Base-by-base conservation (phyloP, 2,113 vertebrate species). In the Limnothrissa miodon region DNA sequence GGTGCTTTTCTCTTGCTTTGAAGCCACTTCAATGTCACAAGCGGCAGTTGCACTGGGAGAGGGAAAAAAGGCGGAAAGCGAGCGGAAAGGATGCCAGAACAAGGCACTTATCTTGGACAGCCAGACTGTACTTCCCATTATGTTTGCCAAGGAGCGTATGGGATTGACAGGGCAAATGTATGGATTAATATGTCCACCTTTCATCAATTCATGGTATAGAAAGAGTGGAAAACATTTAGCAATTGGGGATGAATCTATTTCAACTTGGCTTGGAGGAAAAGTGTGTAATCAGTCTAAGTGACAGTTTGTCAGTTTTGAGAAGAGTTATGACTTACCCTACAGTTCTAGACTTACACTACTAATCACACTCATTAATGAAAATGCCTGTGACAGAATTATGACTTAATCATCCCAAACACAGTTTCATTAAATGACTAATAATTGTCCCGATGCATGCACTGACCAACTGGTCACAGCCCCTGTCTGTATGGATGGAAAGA, bases 241-340 rank as follows among this genome's bases (percentile, higher is more conserved):
- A 85, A 85, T 56, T 23, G 51, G 51, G 51, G 51, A 21, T 48
- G 15, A 48, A 48, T 83, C 56, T 88, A 81, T 78, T 79, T 89
- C 86, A 80, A 87, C 85, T 85, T 85, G n/a, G 80, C 56, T 80
- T 25, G 36, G 7, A 56, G 39, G 17, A 25, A 13, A 21, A 45
- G 39, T 79, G 86, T 83, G 83, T 21, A 90, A 83, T 86, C 83
- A 82, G 85, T 53, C 81, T 80, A 56, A 86, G 39, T 80, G 79
- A 80, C 21, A 44, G 23, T 45, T 44, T 44, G 78, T 80, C 39
- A 46, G 51, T 23, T 19, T 56, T 5, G 7, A 6, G 19, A 56
- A 56, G 51, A 56, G 51, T 56, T 56, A 56, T 56, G 51, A 23
- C 51, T 56, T 56, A 0, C 51, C 51, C 46, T 17, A 48, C 46